Evolutionary conservation across 2,113 vertebrate genomes (phyloP).

Genomic region (Aplodontia rufa): DNA sequence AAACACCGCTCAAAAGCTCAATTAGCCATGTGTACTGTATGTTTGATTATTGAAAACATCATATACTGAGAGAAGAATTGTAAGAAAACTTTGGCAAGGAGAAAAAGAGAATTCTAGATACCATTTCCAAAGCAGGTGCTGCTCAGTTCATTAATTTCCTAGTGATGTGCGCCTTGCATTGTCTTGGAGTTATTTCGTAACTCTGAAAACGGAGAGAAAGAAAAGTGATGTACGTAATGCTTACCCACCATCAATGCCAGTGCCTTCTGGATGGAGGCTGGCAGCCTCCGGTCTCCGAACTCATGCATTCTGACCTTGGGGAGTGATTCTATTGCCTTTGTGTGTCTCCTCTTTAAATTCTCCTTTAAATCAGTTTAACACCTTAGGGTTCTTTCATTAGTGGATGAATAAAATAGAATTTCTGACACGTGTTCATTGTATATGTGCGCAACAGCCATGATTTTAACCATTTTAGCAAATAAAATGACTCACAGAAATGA

Average conservation of each 20-base stretch:
- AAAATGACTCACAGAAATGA: background rate
- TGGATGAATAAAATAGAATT: background rate
- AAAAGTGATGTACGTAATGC: background rate
- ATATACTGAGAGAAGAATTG: background rate
- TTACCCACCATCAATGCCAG: background rate
- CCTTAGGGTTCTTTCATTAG: background rate
- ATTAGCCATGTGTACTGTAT: background rate
- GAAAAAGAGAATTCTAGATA: background rate
- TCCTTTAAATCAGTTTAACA: constrained; percentile 44
- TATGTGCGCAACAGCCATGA: background rate
- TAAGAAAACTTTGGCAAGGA: background rate
- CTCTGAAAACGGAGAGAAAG: background rate
- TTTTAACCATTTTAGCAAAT: constrained; percentile 21
- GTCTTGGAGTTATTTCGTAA: background rate
- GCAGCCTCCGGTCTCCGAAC: background rate
- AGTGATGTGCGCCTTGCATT: background rate
- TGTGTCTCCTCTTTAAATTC: background rate
- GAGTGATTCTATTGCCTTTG: constrained; percentile 6
- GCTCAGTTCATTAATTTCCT: background rate
- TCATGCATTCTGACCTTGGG: background rate
- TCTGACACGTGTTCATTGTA: constrained; percentile 16
- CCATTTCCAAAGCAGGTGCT: background rate
- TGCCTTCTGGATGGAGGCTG: background rate
- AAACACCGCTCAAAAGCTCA: background rate
- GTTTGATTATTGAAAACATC: background rate